These are phyloP conservation scores for Bombylius discolor DNA, from an alignment of 2,888 invertebrate genomes.

Conservation along the genomic window DNA sequence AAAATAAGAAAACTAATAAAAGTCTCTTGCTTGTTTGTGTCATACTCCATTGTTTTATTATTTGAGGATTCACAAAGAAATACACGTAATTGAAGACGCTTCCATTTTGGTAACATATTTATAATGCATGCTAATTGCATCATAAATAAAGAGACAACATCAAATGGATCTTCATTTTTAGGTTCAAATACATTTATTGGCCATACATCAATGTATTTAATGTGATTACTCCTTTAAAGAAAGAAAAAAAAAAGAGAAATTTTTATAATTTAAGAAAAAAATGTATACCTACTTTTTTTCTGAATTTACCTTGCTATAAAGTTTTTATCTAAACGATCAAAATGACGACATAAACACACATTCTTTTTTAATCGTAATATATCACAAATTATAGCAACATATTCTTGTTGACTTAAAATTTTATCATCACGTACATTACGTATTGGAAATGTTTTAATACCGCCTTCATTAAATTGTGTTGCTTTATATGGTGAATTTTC, in stretches of 20 bases:
- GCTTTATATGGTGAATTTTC: slow-evolving; percentile 48
- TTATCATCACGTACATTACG: slow-evolving; percentile 37
- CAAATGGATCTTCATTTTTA: slow-evolving; percentile 65
- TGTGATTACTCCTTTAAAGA: slow-evolving; percentile 32
- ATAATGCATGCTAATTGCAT: slow-evolving; percentile 93
- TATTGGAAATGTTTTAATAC: slow-evolving; percentile 41
- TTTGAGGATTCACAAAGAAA: slow-evolving; percentile 60
- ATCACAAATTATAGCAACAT: slow-evolving; percentile 75
- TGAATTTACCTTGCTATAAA: slow-evolving; percentile 50
- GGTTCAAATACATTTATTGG: slow-evolving; percentile 82
- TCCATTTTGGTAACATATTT: slow-evolving; percentile 83
- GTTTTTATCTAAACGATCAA: slow-evolving; percentile 69
- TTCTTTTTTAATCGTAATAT: slow-evolving; percentile 89
- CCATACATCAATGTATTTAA: slow-evolving; percentile 92
- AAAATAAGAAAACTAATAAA: not conserved
- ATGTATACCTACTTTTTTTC: not conserved
- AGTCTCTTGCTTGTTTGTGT: not conserved
- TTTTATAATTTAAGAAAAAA: slow-evolving; percentile 8
- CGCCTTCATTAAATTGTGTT: slow-evolving; percentile 40
- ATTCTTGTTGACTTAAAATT: slow-evolving; percentile 47
- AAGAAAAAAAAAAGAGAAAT: not conserved
- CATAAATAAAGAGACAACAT: slow-evolving; percentile 86
- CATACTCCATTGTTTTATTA: slow-evolving; percentile 13
- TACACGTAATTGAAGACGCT: slow-evolving; percentile 68
- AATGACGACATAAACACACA: slow-evolving; percentile 84